Percentiles rank a stretch among this genome's conserved stretches.
These are phyloP conservation scores for Engraulis encrasicolus DNA, from an alignment of 2,113 vertebrate species.

Conservation along the genomic window DNA sequence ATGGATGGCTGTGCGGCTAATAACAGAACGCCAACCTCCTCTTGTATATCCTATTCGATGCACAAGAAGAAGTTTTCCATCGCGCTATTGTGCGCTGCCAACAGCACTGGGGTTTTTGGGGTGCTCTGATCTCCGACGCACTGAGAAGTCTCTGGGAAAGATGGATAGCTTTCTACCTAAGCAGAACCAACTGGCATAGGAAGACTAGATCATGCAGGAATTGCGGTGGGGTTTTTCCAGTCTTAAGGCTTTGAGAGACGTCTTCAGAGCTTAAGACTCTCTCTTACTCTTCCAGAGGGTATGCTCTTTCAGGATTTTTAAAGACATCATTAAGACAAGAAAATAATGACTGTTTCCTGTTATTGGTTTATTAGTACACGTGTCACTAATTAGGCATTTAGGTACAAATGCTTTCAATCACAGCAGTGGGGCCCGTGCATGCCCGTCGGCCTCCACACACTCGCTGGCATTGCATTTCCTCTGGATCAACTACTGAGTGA, in stretches of 20 bases:
- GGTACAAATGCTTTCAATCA: too few species aligned
- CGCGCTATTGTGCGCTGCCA: not conserved
- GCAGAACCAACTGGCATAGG: not conserved
- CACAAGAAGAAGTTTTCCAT: not conserved
- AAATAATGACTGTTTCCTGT: too few species aligned
- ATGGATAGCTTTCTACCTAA: constrained; percentile 5
- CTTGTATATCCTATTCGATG: not conserved
- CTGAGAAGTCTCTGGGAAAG: not conserved
- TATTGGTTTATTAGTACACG: not conserved
- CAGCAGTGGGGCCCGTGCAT: too few species aligned
- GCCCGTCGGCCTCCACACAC: too few species aligned
- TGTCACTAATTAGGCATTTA: too few species aligned
- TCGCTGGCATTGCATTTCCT: too few species aligned
- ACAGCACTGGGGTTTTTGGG: not conserved
- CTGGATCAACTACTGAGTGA: too few species aligned
- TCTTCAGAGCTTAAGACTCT: not conserved
- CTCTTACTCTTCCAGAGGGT: not conserved
- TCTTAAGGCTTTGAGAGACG: too few species aligned
- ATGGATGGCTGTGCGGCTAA: not conserved
- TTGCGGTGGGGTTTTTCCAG: constrained; percentile 1
- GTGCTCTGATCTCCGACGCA: not conserved
- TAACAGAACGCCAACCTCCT: not conserved
- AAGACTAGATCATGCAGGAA: constrained; percentile 1
- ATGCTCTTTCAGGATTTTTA: not conserved
- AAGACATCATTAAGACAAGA: not conserved